Base-by-base conservation (phyloP, 1,140 invertebrate species). In the Portunus trituberculatus region DNA sequence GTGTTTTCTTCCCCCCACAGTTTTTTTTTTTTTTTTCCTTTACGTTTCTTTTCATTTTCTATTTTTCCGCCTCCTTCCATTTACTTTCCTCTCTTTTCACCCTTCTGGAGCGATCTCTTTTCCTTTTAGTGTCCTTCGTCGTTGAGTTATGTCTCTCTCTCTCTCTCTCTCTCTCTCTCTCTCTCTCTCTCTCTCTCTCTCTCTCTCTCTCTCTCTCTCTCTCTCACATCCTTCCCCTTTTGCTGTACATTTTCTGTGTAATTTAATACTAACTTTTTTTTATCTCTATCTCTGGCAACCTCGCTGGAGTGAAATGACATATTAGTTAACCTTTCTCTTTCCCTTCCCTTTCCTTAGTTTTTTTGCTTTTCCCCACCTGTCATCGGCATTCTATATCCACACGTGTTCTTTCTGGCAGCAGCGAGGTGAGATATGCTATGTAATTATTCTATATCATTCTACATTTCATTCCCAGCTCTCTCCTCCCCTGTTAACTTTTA, bases 121-220 rank as follows among this genome's bases (percentile, higher is more conserved):
- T 7, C 6, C 3, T 76, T 76, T 76, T 76, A 7, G 12, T 76
- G 67, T n/a, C n/a, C 3, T 76, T n/a, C n/a, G 20, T 76, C 67
- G 20, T 76, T n/a, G 4, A 59, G 52, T 76, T 76, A 4, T 76
- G 3, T 76, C n/a, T 76, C n/a, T 76, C 67, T 76, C n/a, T 25
- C 20, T 76, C 67, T 76, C 67, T 76, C 52, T 76, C 20, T 76
- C n/a, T 76, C 67, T 25, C n/a, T 25, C 67, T n/a, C 67, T 76
- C 20, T 76, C 67, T n/a, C 67, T n/a, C n/a, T 76, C 20, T n/a
- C 67, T 76, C 67, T 76, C n/a, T 76, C n/a, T 76, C 67, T 25
- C n/a, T 76, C 67, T n/a, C 67, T 76, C 67, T 76, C 67, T 76
- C 67, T 76, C 67, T 76, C 67, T 76, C 67, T 76, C 67, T 76